phyloP scores from a whole-genome alignment of 2,113 vertebrate genomes.

The cat (Felis catus) region DNA sequence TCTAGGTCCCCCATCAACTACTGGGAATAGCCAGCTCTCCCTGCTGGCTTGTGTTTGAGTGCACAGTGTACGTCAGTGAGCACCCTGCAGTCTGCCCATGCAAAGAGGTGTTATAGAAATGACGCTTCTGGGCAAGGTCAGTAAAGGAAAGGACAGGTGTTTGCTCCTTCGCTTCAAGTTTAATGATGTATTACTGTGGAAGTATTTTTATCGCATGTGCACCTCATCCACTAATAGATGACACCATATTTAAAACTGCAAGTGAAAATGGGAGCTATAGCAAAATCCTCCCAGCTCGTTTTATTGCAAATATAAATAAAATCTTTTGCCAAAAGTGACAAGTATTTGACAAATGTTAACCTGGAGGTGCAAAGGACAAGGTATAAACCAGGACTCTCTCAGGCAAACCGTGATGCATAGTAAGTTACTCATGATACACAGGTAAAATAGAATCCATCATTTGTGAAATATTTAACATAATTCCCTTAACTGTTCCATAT shows the following conservation, averaged over 20 bases:
- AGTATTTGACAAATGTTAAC: background rate
- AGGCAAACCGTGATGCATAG: background rate
- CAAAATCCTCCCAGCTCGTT: background rate
- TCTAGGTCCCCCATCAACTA: background rate
- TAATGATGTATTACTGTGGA: background rate
- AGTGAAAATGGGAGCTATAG: background rate
- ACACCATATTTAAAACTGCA: background rate
- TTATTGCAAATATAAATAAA: background rate
- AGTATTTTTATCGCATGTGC: background rate
- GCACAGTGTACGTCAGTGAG: background rate
- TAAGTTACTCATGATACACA: background rate
- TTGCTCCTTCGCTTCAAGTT: background rate
- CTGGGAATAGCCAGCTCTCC: background rate
- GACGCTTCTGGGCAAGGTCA: background rate
- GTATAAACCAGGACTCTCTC: background rate
- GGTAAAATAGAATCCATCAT: background rate
- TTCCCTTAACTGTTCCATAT: background rate
- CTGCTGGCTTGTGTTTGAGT: background rate
- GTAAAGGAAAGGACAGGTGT: background rate
- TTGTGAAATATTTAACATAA: background rate
- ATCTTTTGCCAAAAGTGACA: background rate
- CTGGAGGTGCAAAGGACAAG: background rate
- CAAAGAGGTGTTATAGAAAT: background rate
- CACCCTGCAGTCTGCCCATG: background rate
- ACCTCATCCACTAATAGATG: background rate